phyloP scores from a whole-genome alignment of 1,140 invertebrate genomes.

The Trichoplusia ni region DNA sequence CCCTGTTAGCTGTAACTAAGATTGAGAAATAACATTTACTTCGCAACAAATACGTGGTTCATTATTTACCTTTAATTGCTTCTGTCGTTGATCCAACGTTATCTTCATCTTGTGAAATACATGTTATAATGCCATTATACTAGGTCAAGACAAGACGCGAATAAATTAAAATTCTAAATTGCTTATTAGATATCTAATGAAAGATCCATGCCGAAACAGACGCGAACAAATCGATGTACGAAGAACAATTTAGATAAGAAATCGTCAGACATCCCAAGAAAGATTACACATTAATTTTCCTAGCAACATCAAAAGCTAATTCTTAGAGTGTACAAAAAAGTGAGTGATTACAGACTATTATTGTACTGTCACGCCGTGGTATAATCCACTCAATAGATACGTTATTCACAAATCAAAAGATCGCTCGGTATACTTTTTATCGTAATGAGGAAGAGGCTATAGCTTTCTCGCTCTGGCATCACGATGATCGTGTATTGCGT shows the following conservation, averaged over 20 bases:
- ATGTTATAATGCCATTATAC: neutral
- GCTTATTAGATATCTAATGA: constrained; percentile 15
- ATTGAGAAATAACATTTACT: no score
- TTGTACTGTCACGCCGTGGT: constrained; percentile 18
- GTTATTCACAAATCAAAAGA: constrained; percentile 21
- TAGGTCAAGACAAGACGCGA: neutral
- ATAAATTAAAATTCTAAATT: constrained; percentile 8
- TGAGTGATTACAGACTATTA: constrained; percentile 40
- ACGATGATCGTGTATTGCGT: constrained; percentile 23
- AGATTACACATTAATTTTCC: constrained; percentile 14
- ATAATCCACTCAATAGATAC: constrained; percentile 16
- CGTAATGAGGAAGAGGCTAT: neutral
- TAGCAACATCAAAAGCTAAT: constrained; percentile 13
- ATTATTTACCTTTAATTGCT: neutral
- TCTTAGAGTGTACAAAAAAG: constrained; percentile 29
- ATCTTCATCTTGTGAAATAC: neutral
- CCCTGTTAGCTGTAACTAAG: no score
- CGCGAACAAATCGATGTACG: constrained; percentile 10
- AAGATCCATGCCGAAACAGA: neutral
- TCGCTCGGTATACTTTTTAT: constrained; percentile 1
- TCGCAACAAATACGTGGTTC: neutral
- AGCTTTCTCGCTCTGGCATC: constrained; percentile 32
- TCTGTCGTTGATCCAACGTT: neutral
- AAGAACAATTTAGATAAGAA: constrained; percentile 22
- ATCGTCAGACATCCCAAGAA: constrained; percentile 5